A percentile compares a stretch with the other conserved stretches of the same genome.
phyloP scores from a whole-genome alignment of 2,113 vertebrate genomes.

The Nymphicus hollandicus region DNA sequence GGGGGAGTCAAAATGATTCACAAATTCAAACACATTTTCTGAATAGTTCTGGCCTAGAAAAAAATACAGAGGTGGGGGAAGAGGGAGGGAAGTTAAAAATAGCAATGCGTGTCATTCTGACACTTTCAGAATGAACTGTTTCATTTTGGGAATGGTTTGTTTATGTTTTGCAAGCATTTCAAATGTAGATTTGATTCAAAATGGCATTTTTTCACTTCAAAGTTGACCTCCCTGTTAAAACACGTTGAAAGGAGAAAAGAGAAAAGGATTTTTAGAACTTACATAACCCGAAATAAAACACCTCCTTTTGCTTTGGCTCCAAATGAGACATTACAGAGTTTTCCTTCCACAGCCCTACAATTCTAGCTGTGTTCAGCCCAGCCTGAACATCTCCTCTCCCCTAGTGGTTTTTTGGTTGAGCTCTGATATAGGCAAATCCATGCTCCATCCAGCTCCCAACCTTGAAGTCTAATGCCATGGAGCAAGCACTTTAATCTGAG shows the following conservation, averaged over 20 bases:
- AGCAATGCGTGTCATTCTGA: constrained; percentile 34
- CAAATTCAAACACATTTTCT: constrained; percentile 58
- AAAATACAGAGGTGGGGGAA: constrained; percentile 60
- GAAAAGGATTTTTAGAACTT: neutral
- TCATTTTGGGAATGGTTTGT: constrained; percentile 60
- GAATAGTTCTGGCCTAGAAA: constrained; percentile 56
- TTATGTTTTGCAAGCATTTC: constrained; percentile 56
- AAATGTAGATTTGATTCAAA: constrained; percentile 50
- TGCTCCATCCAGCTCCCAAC: neutral
- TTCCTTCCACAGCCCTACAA: neutral
- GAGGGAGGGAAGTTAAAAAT: constrained; percentile 56
- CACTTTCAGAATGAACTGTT: constrained; percentile 59
- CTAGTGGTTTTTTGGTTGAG: neutral
- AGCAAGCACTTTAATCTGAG: constrained; percentile 48
- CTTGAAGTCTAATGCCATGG: neutral
- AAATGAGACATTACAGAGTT: neutral
- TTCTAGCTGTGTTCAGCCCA: neutral
- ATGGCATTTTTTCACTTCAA: neutral
- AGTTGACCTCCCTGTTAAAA: constrained; percentile 1
- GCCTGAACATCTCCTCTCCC: neutral
- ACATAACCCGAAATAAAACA: neutral
- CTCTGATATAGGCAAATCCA: neutral
- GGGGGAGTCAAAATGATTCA: constrained; percentile 61
- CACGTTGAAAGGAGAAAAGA: neutral
- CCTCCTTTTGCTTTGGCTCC: constrained; percentile 7